These are phyloP conservation scores for Porites australiensis DNA, from an alignment of 64 coral and sea anemone species.

Conservation along the genomic window DNA sequence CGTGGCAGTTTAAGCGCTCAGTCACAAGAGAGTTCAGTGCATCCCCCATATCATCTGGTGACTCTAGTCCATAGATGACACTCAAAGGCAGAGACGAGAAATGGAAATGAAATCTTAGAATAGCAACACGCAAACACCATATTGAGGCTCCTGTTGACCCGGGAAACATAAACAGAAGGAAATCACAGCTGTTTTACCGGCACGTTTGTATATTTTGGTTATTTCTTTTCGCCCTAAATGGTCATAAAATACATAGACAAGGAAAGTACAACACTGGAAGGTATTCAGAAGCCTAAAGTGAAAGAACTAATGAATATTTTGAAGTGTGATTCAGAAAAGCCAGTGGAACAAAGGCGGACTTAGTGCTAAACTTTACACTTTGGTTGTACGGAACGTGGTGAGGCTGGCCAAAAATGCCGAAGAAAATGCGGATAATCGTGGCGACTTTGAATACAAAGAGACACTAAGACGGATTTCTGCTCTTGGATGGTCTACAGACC, in stretches of 20 bases:
- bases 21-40: no score
- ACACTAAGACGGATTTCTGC: not conserved
- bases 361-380: not conserved
- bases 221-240: not conserved
- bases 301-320: constrained; percentile 12
- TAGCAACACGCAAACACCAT: no score
- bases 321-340: constrained; percentile 5
- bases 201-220: not conserved
- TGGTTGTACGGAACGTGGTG: not conserved
- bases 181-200: not conserved
- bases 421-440: not conserved
- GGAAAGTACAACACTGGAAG: not conserved
- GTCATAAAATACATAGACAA: constrained; percentile 10
- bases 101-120: no score
- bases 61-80: no score
- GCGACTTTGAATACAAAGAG: not conserved
- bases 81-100: no score
- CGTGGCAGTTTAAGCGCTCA: no score
- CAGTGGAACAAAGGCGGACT: not conserved
- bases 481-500: constrained; percentile 68
- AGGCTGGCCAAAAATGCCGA: not conserved
- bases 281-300: not conserved
- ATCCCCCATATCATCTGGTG: no score
- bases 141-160: not conserved
- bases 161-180: not conserved